Evolutionary conservation across 1,140 invertebrate genomes (phyloP), one percentile per base, ranked within the genome.

Genomic region (Cherax destructor): DNA sequence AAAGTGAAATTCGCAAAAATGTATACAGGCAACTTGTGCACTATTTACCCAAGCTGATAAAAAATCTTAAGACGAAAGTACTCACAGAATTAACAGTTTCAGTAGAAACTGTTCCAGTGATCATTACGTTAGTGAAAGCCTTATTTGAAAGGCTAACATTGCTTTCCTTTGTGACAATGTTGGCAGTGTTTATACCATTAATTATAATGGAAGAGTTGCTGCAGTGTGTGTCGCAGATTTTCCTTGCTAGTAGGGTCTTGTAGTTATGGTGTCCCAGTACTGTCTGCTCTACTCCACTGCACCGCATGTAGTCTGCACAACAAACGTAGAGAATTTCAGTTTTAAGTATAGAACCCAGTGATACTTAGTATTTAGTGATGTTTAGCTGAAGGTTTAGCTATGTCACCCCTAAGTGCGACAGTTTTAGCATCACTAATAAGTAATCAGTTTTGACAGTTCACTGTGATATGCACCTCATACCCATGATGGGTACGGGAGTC

Each of bases 151-250:
- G 47, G 1, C 79, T 83, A 5, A 59, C 87, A 21, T 83, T 24
- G 7, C 41, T 4, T 4, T 65, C 78, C 24, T n/a, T 47, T 0
- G 16, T 81, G 2, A 88, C 87, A 16, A 88, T 81, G 21, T 65
- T 41, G 1, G 59, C 21, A 21, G 87, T 88, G 21, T 83, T 41
- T 49, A 88, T 13, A 61, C 87, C 87, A 74, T 88, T 88, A 52
- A 88, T 56, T 0, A 10, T 13, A 4, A 88, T 30, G 1, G 79
- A 56, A 3, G 30, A 52, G 11, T 72, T 49, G 16, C 24, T 56
- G 24, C 78, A 72, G 0, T 21, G 41, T 9, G 1, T 81, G 59
- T 81, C 21, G n/a, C 49, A 52, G 10, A 88, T 59, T 4, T 56
- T 5, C 1, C 30, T 47, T 16, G 78, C 79, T 49, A 50, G 18